phyloP scores from a whole-genome alignment of 1,140 invertebrate species.

The Brachionus plicatilis region DNA sequence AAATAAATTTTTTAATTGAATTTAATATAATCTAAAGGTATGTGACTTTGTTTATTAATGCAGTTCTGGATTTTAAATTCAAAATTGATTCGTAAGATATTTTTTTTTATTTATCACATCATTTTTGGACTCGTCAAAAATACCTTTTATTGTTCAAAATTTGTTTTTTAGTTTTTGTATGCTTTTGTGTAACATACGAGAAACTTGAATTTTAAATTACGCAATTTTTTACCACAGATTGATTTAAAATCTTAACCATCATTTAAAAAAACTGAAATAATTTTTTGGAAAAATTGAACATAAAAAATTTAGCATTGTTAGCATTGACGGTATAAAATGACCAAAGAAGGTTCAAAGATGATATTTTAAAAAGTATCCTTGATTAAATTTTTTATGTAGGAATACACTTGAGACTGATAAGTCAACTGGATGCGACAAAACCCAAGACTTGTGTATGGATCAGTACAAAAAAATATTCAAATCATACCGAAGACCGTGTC shows the following conservation, averaged over 20 bases:
- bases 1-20: not conserved
- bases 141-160: not conserved
- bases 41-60: slow-evolving; percentile 75
- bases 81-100: slow-evolving; percentile 66
- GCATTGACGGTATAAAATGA: too few relatives aligned
- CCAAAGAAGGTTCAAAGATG: not conserved
- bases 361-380: not conserved
- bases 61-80: slow-evolving; percentile 81
- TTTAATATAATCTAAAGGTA: slow-evolving; percentile 60
- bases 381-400: slow-evolving; percentile 55
- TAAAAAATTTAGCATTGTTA: too few relatives aligned
- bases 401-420: slow-evolving; percentile 70
- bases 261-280: not conserved
- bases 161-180: not conserved
- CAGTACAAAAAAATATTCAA: slow-evolving; percentile 88
- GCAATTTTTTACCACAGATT: not conserved
- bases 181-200: too few relatives aligned
- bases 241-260: not conserved
- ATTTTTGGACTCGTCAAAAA: slow-evolving; percentile 9
- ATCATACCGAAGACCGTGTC: slow-evolving; percentile 75
- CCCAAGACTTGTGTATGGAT: slow-evolving; percentile 89
- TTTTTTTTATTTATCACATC: not conserved
- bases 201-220: not conserved
- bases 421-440: slow-evolving; percentile 65
- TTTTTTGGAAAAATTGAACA: too few relatives aligned